Conservation (phyloP, 2,888 invertebrate species). For the Neoascia interrupta region DNA sequence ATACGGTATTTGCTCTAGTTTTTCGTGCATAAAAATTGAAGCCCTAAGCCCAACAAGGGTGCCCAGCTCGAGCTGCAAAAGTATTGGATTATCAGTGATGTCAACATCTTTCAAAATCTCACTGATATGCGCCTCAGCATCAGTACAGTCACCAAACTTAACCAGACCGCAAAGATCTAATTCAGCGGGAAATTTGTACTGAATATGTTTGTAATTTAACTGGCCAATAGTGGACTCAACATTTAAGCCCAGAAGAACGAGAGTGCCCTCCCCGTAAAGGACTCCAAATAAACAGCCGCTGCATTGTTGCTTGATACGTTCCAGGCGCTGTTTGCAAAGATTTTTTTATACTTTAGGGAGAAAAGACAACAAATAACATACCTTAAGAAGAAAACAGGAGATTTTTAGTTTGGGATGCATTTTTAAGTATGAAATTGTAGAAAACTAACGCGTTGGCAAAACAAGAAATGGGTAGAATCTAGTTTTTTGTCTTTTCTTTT, state of each 20-base stretch:
- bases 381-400: constrained; percentile 86
- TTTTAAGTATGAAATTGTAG: constrained; percentile 44
- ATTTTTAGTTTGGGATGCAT: constrained; percentile 89
- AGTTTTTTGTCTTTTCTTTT: constrained; percentile 42
- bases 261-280: constrained; percentile 86
- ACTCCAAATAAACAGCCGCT: constrained; percentile 88
- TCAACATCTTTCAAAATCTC: constrained; percentile 86
- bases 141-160: constrained; percentile 83
- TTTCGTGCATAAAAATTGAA: constrained; percentile 86
- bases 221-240: constrained; percentile 83
- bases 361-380: constrained; percentile 77
- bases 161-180: constrained; percentile 88
- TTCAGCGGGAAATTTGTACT: constrained; percentile 86
- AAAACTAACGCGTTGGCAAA: constrained; percentile 66
- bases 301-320: constrained; percentile 82
- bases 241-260: constrained; percentile 86
- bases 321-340: constrained; percentile 82
- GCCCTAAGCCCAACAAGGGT: constrained; percentile 83
- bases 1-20: constrained; percentile 84
- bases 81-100: constrained; percentile 89
- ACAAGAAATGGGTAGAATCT: constrained; percentile 35
- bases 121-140: constrained; percentile 83
- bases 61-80: constrained; percentile 82
- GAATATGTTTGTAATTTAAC: constrained; percentile 80
- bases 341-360: not conserved